A percentile compares a stretch with the other conserved stretches of the same genome.
Conservation (phyloP, 2,113 vertebrate genomes). For the Leuciscus idus region DNA sequence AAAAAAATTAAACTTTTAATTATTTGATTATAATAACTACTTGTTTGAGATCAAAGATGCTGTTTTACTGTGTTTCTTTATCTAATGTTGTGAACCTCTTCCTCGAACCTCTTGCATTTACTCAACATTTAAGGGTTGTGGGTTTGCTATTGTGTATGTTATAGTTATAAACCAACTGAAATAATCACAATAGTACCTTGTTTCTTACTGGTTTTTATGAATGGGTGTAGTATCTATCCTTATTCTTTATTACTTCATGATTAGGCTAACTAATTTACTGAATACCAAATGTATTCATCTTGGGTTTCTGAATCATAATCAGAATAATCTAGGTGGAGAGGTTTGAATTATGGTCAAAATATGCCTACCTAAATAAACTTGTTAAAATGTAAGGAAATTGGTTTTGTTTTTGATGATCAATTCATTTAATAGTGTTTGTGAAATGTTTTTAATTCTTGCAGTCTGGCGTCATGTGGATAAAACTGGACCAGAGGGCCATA, state of each 20-base stretch:
- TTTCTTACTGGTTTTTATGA: too few relatives aligned
- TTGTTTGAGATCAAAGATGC: too few relatives aligned
- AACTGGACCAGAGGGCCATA: constrained; percentile 82
- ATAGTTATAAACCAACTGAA: not conserved
- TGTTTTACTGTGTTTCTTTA: too few relatives aligned
- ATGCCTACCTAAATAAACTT: not conserved
- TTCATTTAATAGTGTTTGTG: not conserved
- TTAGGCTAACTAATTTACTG: not conserved
- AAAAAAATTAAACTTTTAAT: too few relatives aligned
- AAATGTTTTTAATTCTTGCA: constrained; percentile 62
- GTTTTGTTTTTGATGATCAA: not conserved
- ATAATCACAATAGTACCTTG: too few relatives aligned
- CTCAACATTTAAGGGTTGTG: not conserved
- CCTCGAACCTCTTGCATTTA: too few relatives aligned
- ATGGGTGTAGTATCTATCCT: not conserved
- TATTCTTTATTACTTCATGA: not conserved
- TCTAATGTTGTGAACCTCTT: too few relatives aligned
- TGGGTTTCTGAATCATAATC: not conserved
- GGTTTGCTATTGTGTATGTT: not conserved
- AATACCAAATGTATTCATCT: not conserved
- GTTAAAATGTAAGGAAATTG: not conserved
- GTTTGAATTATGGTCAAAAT: not conserved
- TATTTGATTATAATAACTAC: too few relatives aligned
- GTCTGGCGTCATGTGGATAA: constrained; percentile 97
- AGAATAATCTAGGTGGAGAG: not conserved